These are phyloP conservation scores for Malthinus seriepunctatus DNA, from an alignment of 2,888 invertebrate species.

Conservation along the genomic window DNA sequence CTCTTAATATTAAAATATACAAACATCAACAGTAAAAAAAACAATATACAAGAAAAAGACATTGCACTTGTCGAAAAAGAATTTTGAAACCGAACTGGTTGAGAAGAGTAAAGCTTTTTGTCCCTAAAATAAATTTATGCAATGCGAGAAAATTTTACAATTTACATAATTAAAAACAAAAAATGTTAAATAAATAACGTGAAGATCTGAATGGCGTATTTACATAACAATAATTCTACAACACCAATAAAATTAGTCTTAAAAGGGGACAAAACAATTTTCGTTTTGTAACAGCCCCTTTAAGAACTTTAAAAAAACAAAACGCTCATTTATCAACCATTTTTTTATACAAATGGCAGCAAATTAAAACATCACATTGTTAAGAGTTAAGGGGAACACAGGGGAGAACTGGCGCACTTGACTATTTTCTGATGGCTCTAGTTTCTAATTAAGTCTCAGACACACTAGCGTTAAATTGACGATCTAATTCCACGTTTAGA, in stretches of 20 bases:
- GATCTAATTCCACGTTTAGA: no score
- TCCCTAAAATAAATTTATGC: constrained; percentile 33
- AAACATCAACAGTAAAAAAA: constrained; percentile 54
- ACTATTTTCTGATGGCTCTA: no score
- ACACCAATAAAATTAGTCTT: constrained; percentile 47
- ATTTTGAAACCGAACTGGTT: constrained; percentile 13
- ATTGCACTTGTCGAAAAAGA: constrained; percentile 44
- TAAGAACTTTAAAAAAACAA: constrained; percentile 27
- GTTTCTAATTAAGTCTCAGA: no score
- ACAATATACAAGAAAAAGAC: constrained; percentile 45
- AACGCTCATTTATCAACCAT: constrained; percentile 9
- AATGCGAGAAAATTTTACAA: constrained; percentile 48
- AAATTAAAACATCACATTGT: constrained; percentile 1
- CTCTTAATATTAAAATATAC: constrained; percentile 56
- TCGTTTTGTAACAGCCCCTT: not conserved
- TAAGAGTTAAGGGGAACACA: constrained; percentile 2
- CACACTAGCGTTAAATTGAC: no score
- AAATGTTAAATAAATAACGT: constrained; percentile 50
- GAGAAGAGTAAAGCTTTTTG: constrained; percentile 4
- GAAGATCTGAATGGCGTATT: constrained; percentile 50
- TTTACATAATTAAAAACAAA: constrained; percentile 36
- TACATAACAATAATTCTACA: constrained; percentile 57
- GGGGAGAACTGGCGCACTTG: no score
- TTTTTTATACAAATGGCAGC: not conserved
- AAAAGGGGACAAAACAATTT: constrained; percentile 25